Evolutionary conservation across 64 coral and sea anemone genomes (phyloP).

Genomic region (Dendronephthya gigantea): DNA sequence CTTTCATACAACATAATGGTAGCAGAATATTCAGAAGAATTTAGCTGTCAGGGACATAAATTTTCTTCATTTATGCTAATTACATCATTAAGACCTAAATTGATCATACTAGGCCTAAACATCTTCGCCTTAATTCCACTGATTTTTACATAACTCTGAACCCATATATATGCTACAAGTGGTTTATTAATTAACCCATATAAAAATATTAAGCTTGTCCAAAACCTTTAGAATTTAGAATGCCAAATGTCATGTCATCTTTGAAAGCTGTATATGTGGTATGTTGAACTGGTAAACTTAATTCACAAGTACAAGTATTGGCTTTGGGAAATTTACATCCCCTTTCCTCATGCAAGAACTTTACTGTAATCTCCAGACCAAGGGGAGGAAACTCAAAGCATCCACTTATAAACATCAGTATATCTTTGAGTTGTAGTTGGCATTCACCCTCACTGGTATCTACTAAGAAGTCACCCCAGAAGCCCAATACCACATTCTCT

Average conservation of each 20-base stretch:
- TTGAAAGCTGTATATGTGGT: background rate
- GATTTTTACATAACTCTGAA: background rate
- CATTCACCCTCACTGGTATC: background rate
- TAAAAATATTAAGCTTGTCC: background rate
- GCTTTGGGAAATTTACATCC: constrained; percentile 13
- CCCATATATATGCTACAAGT: background rate
- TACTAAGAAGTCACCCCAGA: background rate
- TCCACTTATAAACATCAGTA: background rate
- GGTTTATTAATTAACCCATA: background rate
- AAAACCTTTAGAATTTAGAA: constrained; percentile 6
- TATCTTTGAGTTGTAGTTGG: background rate
- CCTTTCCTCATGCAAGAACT: background rate
- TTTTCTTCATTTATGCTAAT: no score
- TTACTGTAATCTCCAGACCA: background rate
- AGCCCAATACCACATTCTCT: background rate
- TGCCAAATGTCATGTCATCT: constrained; percentile 2
- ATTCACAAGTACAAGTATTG: background rate
- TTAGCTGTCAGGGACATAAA: no score
- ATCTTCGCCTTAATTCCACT: background rate
- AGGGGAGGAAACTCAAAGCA: background rate
- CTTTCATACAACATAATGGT: background rate
- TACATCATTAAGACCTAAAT: no score
- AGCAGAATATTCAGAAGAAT: no score
- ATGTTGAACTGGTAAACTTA: background rate
- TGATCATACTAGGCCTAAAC: background rate